Base-by-base conservation (phyloP, 2,888 invertebrate genomes). In the Dicyrtomina minuta region DNA sequence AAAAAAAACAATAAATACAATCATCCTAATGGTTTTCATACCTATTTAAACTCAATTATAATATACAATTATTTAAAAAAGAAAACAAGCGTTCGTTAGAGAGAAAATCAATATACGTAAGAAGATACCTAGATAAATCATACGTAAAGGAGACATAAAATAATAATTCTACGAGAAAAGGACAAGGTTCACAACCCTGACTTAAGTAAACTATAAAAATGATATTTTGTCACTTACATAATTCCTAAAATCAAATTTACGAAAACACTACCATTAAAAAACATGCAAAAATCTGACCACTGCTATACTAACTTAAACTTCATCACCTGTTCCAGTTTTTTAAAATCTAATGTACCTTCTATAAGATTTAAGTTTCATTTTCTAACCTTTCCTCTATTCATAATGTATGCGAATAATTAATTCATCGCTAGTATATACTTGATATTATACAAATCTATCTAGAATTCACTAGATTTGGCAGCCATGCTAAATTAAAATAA, bases 171-270 rank as follows among this genome's bases (percentile, higher is more conserved):
- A 27, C 33, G n/a, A 39, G 15, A n/a, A 13, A n/a, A 58, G 58
- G 20, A 20, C 17, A 39, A 58, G 33, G 20, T 33, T n/a, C n/a
- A 22, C 20, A 51, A n/a, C 20, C 51, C 51, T 33, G 33, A 27
- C 12, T 33, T 27, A 33, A 58, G 22, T 56, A 39, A 33, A 58
- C 33, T 33, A 33, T 41, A 22, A 60, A 60, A 60, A 60, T 12
- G 59, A 60, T 60, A 60, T 60, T 60, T 60, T 60, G 59, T 60
- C 59, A 60, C 59, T 41, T 55, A 60, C 15, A 53, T 56, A 56
- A 56, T 33, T 56, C 56, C 22, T 26, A 56, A 56, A 22, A 56
- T 13, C 33, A 24, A 26, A 22, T 24, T 13, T 56, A 27, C 26
- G n/a, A n/a, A 56, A 56, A 20, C 26, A 15, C 8, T 26, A 27